These are phyloP conservation scores for Lordiphosa clarofinis DNA, from an alignment of 1,140 invertebrate species.

Conservation along the genomic window DNA sequence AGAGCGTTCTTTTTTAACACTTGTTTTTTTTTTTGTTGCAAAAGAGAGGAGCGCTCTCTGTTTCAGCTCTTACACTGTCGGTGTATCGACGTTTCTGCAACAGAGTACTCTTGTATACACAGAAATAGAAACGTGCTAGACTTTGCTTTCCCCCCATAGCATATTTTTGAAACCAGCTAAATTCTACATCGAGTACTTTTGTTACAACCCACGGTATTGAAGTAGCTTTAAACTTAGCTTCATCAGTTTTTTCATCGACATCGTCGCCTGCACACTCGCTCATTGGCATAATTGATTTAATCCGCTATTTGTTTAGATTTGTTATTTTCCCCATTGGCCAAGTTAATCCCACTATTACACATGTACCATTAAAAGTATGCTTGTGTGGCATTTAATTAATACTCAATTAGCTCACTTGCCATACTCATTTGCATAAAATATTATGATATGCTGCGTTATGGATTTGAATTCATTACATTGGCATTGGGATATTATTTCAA, in stretches of 20 bases:
- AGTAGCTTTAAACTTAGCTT: slow-evolving; percentile 1
- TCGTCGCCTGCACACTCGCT: not conserved
- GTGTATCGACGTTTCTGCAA: too few relatives aligned
- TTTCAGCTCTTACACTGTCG: too few relatives aligned
- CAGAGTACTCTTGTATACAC: too few relatives aligned
- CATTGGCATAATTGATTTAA: slow-evolving; percentile 42
- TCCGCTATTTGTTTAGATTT: slow-evolving; percentile 18
- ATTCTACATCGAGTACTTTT: too few relatives aligned
- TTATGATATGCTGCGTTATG: slow-evolving; percentile 45
- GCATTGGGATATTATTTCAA: slow-evolving; percentile 49
- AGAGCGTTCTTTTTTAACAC: too few relatives aligned
- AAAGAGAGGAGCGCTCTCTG: too few relatives aligned
- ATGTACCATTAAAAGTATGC: slow-evolving; percentile 30
- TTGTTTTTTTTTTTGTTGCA: too few relatives aligned
- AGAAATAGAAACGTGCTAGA: too few relatives aligned
- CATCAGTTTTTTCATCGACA: slow-evolving; percentile 6
- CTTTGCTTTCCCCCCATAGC: too few relatives aligned
- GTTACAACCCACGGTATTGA: not conserved
- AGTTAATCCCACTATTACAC: slow-evolving; percentile 50
- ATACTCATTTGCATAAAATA: slow-evolving; percentile 60
- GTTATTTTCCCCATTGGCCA: slow-evolving; percentile 13
- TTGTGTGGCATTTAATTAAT: slow-evolving; percentile 62
- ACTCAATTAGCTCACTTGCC: slow-evolving; percentile 61
- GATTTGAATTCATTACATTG: slow-evolving; percentile 51
- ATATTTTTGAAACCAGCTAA: too few relatives aligned